Conservation (phyloP, 2,113 vertebrate species). For the Salvelinus alpinus region DNA sequence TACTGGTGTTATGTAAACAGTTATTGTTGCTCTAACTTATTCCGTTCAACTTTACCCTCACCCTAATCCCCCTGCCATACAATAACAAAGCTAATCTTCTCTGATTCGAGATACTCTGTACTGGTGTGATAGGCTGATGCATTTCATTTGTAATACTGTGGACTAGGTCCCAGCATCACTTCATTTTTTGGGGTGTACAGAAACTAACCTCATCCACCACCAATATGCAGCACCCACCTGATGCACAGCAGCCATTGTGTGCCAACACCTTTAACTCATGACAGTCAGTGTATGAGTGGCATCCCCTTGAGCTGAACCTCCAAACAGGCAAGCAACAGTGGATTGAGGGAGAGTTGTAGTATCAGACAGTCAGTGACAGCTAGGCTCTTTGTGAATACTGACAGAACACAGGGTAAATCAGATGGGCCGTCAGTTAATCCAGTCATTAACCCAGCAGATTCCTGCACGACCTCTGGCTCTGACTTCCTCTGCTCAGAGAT, state of each 20-base stretch:
- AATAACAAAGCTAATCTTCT: conserved; percentile 38
- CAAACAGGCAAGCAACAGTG: too few relatives aligned
- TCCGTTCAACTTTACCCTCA: conserved; percentile 23
- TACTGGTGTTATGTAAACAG: not conserved
- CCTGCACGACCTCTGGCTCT: conserved; percentile 42
- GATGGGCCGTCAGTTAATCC: conserved; percentile 50
- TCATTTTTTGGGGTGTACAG: too few relatives aligned
- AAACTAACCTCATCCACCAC: too few relatives aligned
- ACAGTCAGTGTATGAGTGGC: too few relatives aligned
- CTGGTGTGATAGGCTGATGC: conserved; percentile 32
- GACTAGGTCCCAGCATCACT: too few relatives aligned
- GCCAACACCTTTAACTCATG: too few relatives aligned
- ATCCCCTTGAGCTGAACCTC: too few relatives aligned
- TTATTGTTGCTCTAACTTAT: conserved; percentile 4
- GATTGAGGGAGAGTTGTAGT: not conserved
- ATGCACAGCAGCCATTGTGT: too few relatives aligned
- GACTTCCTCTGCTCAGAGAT: conserved; percentile 35
- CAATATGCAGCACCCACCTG: too few relatives aligned
- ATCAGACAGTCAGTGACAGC: conserved; percentile 21
- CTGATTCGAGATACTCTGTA: conserved; percentile 50
- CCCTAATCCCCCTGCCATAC: conserved; percentile 26
- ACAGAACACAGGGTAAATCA: conserved; percentile 33
- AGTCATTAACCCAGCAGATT: not conserved
- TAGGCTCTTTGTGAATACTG: conserved; percentile 29
- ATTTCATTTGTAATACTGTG: not conserved